Conservation (phyloP, 1,140 invertebrate genomes). For the Rhagoletis zephyria region DNA sequence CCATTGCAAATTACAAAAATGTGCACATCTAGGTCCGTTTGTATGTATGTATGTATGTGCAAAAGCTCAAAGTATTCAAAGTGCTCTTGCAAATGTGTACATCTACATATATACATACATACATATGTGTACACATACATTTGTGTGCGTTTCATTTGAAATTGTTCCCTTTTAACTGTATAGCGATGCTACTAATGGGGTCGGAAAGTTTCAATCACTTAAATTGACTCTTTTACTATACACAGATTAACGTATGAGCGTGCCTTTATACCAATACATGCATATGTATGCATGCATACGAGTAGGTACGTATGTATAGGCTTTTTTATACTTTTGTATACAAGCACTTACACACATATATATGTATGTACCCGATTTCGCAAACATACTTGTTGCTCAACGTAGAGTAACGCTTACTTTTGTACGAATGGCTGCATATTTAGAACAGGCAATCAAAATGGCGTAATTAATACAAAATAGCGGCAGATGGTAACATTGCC, state of each 20-base stretch:
- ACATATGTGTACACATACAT: background rate
- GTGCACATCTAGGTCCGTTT: background rate
- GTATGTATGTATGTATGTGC: background rate
- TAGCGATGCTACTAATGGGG: background rate
- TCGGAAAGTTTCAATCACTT: constrained; percentile 38
- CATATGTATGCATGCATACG: background rate
- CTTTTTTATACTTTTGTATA: too few species aligned
- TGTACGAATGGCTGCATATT: background rate
- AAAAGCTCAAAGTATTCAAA: background rate
- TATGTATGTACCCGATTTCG: background rate
- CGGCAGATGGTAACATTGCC: background rate
- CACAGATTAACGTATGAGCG: background rate
- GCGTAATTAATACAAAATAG: background rate
- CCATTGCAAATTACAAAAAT: background rate
- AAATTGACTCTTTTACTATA: constrained; percentile 4
- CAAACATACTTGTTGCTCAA: background rate
- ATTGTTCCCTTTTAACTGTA: background rate
- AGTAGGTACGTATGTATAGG: background rate
- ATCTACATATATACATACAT: too few species aligned
- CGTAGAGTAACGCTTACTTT: background rate
- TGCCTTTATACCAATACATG: background rate
- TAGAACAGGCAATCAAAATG: background rate
- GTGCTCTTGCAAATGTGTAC: background rate
- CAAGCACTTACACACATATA: background rate
- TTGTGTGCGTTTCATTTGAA: background rate